Percentiles rank a stretch among this genome's conserved stretches.
These are phyloP conservation scores for Empis stercorea DNA, from an alignment of 2,888 invertebrate genomes.

Conservation along the genomic window DNA sequence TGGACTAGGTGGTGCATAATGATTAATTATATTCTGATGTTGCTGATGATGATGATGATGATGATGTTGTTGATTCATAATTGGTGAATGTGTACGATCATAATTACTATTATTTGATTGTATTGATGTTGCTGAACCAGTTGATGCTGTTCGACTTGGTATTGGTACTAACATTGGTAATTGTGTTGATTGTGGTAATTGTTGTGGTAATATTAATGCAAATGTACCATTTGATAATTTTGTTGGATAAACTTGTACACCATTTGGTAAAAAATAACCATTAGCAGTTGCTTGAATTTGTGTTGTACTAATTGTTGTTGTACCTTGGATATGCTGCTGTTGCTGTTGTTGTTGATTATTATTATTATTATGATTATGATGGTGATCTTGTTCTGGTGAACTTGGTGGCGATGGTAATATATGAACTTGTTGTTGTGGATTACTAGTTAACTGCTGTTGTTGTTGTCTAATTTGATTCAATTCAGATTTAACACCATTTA, in stretches of 20 bases:
- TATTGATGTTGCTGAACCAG: slow-evolving; percentile 50
- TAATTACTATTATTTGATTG: slow-evolving; percentile 39
- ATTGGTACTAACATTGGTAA: slow-evolving; percentile 60
- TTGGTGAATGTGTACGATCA: slow-evolving; percentile 37
- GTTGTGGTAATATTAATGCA: slow-evolving; percentile 63
- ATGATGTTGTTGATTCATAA: slow-evolving; percentile 15
- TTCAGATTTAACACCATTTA: slow-evolving; percentile 37
- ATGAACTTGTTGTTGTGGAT: slow-evolving; percentile 35
- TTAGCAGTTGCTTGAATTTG: slow-evolving; percentile 36
- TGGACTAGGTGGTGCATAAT: slow-evolving; percentile 45
- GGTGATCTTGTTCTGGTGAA: slow-evolving; percentile 32
- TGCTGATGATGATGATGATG: slow-evolving; percentile 9
- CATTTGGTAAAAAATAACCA: slow-evolving; percentile 51
- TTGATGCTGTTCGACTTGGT: slow-evolving; percentile 60
- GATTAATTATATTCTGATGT: slow-evolving; percentile 13
- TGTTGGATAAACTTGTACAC: slow-evolving; percentile 68
- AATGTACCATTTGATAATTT: slow-evolving; percentile 72
- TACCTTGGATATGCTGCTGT: slow-evolving; percentile 4
- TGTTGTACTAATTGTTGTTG: slow-evolving; percentile 17
- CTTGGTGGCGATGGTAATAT: slow-evolving; percentile 41
- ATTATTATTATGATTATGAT: slow-evolving; percentile 14
- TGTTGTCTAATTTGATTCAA: slow-evolving; percentile 19
- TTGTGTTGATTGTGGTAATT: slow-evolving; percentile 40
- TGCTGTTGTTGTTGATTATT: slow-evolving; percentile 5
- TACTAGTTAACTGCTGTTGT: slow-evolving; percentile 10